These are phyloP conservation scores for Hermetia illucens DNA, from an alignment of 1,140 invertebrate species.

Conservation along the genomic window DNA sequence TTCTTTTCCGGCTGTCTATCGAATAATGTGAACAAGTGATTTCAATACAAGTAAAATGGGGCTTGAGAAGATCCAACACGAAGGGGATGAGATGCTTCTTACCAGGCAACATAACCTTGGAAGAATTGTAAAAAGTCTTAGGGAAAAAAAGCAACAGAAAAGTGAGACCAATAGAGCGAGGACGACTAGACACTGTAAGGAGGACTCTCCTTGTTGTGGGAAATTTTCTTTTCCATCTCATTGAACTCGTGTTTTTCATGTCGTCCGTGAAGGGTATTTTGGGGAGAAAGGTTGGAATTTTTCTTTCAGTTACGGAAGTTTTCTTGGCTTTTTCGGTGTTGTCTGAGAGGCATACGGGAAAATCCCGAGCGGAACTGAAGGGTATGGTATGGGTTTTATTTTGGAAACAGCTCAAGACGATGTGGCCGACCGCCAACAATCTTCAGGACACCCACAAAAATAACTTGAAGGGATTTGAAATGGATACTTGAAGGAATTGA, in stretches of 20 bases:
- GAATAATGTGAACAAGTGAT: not conserved
- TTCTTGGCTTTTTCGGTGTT: too few relatives aligned
- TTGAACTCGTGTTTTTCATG: not conserved
- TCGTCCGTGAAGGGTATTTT: not conserved
- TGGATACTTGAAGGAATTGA: too few relatives aligned
- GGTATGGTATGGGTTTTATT: too few relatives aligned
- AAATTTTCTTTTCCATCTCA: conserved; percentile 1
- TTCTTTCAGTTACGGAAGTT: too few relatives aligned
- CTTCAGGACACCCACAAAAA: too few relatives aligned
- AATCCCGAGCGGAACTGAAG: too few relatives aligned
- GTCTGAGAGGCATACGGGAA: too few relatives aligned
- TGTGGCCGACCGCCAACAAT: too few relatives aligned
- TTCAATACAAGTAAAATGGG: not conserved
- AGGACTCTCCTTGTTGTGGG: not conserved
- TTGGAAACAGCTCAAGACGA: too few relatives aligned
- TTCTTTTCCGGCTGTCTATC: not conserved
- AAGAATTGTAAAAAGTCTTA: not conserved
- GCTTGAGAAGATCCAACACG: not conserved
- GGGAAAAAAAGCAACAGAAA: not conserved
- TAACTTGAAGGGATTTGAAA: too few relatives aligned
- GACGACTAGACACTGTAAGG: not conserved
- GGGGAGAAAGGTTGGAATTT: not conserved
- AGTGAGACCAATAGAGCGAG: not conserved
- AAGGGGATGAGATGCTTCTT: not conserved
- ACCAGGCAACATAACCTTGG: too few relatives aligned